Percentiles rank a stretch among this genome's conserved stretches.
Conservation (phyloP, 2,797 vertebrate species). For the Botia almorhae region DNA sequence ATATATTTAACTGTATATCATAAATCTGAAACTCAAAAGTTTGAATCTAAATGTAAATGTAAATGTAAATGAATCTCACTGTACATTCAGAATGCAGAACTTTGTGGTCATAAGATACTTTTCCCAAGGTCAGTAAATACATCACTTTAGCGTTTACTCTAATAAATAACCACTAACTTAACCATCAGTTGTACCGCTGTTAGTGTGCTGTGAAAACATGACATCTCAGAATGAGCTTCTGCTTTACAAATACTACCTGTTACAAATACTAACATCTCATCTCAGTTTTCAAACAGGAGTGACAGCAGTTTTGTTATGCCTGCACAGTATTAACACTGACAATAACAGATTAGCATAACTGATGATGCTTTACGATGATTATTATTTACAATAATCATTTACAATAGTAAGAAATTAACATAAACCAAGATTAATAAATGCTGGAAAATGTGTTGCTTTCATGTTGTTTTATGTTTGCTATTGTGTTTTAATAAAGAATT, state of each 20-base stretch:
- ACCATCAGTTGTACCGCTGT: conserved; percentile 41
- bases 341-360: not conserved
- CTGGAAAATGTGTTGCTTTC: not conserved
- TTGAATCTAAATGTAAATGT: too few relatives aligned
- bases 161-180: conserved; percentile 38
- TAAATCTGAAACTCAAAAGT: too few relatives aligned
- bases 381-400: too few relatives aligned
- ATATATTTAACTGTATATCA: too few relatives aligned
- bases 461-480: not conserved
- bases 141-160: conserved; percentile 1
- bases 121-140: conserved; percentile 8
- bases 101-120: conserved; percentile 8
- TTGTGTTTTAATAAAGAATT: too few relatives aligned
- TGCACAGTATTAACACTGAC: conserved; percentile 3
- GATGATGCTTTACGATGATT: not conserved
- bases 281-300: not conserved
- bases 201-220: conserved; percentile 13
- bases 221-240: conserved; percentile 34
- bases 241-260: conserved; percentile 16
- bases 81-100: conserved; percentile 16
- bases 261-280: conserved; percentile 30
- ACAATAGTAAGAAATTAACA: too few relatives aligned
- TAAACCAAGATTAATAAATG: too few relatives aligned
- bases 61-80: not conserved
- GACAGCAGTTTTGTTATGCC: not conserved